Percentiles rank a stretch among this genome's conserved stretches.
Evolutionary conservation across 2,113 vertebrate genomes (phyloP).

Genomic region (Psammodynastes pulverulentus): DNA sequence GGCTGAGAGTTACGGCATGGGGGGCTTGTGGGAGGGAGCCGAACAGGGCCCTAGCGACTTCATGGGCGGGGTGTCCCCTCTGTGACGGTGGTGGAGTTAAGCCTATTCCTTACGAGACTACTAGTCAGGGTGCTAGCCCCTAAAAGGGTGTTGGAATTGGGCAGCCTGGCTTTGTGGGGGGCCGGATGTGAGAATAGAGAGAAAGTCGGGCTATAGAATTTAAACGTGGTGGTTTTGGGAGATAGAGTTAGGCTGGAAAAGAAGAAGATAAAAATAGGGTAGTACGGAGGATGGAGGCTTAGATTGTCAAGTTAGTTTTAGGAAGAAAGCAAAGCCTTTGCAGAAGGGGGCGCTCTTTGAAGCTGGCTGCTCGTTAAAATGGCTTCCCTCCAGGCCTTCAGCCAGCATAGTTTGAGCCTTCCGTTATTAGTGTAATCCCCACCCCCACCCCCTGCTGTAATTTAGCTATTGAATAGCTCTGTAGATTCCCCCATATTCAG

Average conservation of each 20-base stretch:
- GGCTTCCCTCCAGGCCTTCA: not conserved
- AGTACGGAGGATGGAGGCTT: not conserved
- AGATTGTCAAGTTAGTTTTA: conserved; percentile 1
- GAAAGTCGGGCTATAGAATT: not conserved
- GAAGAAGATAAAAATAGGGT: not conserved
- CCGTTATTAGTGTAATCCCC: not conserved
- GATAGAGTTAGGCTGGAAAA: conserved; percentile 11
- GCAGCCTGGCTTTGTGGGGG: not conserved
- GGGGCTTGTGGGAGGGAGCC: not conserved
- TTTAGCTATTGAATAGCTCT: not conserved
- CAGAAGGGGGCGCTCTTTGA: not conserved
- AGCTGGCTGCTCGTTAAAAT: not conserved
- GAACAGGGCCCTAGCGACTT: not conserved
- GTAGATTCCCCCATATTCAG: not conserved
- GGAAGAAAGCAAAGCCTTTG: not conserved
- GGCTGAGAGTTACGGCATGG: not conserved
- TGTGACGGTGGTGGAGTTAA: not conserved
- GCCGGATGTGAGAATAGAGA: not conserved
- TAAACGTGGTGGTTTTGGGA: conserved; percentile 16
- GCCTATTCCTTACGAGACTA: not conserved
- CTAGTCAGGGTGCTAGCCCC: conserved; percentile 2
- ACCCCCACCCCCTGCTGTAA: not conserved
- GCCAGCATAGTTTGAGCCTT: not conserved
- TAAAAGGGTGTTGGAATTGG: not conserved
- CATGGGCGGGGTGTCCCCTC: not conserved